Evolutionary conservation across 1,140 invertebrate species (phyloP), one percentile per base, ranked within the genome.

Genomic region (Macrostomum lignano): DNA sequence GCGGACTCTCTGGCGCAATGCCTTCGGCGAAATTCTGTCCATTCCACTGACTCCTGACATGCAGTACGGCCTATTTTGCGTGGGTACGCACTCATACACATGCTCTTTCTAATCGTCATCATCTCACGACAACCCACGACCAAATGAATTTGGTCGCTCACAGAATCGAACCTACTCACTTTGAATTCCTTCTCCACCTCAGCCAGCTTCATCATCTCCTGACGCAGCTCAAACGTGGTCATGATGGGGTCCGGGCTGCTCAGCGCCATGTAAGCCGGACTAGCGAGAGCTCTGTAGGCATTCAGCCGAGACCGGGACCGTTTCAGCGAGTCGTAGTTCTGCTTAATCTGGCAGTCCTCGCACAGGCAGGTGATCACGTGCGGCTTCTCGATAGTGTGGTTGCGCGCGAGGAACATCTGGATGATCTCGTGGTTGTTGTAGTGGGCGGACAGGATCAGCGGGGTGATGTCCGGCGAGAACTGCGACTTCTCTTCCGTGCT

Each of bases 351-450:
- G 29, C 40, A 41, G 32, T 41, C 39, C 7, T 17, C 25, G 21
- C 38, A 37, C 39, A 42, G 26, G 42, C 46, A 48, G 17, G 45
- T 37, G 7, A 37, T 22, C 2, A 44, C 23, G 36, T 49, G 46
- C 9, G 46, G 46, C 21, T 42, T 22, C 19, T 42, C 40, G 13
- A 47, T 38, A 3, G 25, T 31, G 32, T 45, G 43, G 15, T 36
- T 36, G 4, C 46, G 21, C 5, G 40, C 21, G 3, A 48, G 36
- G 20, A 47, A 40, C 36, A 45, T 47, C 36, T 49, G 46, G 9
- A 51, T 46, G n/a, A 49, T 45, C 21, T 43, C 44, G 28, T 46
- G 49, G 36, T 53, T 46, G 31, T 51, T 51, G 20, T 43, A 42
- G 17, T 49, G 39, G 24, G 48, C 48, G 4, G 49, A 48, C 11